A percentile compares a stretch with the other conserved stretches of the same genome.
phyloP scores from a whole-genome alignment of 2,888 invertebrate species.

The Amorpha juglandis region DNA sequence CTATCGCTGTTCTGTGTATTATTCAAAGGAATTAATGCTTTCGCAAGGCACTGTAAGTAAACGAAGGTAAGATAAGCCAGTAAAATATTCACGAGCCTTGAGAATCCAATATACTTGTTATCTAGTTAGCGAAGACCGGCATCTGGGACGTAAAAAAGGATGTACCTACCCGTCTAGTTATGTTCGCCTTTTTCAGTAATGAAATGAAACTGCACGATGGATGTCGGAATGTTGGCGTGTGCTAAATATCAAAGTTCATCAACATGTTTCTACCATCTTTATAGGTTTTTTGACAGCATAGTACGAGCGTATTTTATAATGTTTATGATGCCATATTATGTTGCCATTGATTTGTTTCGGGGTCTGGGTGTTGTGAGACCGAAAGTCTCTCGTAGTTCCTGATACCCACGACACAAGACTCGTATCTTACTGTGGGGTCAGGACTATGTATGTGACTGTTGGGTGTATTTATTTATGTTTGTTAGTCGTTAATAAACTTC shows the following conservation, averaged over 20 bases:
- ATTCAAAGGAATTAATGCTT: slow-evolving; percentile 56
- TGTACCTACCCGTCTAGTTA: slow-evolving; percentile 13
- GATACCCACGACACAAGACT: no score
- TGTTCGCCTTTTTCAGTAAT: slow-evolving; percentile 15
- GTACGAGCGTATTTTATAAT: no score
- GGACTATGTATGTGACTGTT: no score
- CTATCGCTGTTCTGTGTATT: slow-evolving; percentile 44
- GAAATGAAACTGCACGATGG: slow-evolving; percentile 7
- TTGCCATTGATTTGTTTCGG: no score
- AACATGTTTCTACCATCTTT: no score
- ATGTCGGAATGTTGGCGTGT: slow-evolving; percentile 19
- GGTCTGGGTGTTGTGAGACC: no score
- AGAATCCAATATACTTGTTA: slow-evolving; percentile 53
- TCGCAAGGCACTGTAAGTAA: slow-evolving; percentile 49
- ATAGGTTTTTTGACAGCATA: no score
- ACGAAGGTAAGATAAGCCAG: slow-evolving; percentile 50
- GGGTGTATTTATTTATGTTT: no score
- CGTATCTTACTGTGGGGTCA: no score
- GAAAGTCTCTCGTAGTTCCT: no score
- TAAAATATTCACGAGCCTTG: slow-evolving; percentile 54
- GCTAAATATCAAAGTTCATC: neutral
- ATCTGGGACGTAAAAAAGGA: slow-evolving; percentile 21
- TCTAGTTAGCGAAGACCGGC: slow-evolving; percentile 44
- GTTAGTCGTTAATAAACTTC: no score
- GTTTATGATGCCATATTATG: no score